These are phyloP conservation scores for Epizoanthus illoricatus DNA, from an alignment of 92 coral and sea anemone species.

Conservation along the genomic window DNA sequence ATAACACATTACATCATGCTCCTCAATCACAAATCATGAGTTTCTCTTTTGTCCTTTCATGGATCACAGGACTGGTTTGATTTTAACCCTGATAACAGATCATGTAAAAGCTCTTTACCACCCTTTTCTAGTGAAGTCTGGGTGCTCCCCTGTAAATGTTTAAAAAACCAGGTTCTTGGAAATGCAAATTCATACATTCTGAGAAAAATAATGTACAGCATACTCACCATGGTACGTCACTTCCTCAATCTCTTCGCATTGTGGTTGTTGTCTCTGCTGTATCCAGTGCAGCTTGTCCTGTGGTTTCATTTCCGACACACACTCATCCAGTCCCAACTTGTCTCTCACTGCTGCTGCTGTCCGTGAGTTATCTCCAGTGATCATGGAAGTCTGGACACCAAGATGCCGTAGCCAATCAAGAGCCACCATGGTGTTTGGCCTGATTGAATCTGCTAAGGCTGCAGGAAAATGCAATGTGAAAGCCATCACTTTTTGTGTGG, in stretches of 20 bases:
- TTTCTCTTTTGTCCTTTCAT: too few relatives aligned
- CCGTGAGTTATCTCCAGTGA: conserved; percentile 95
- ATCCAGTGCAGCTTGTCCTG: conserved; percentile 92
- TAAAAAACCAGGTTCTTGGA: too few relatives aligned
- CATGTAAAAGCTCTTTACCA: too few relatives aligned
- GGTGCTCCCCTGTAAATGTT: too few relatives aligned
- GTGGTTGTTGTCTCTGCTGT: conserved; percentile 52
- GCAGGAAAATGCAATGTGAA: not conserved
- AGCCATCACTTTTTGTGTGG: too few relatives aligned
- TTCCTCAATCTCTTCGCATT: not conserved
- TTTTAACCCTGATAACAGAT: too few relatives aligned
- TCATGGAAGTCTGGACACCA: conserved; percentile 93
- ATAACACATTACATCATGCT: too few relatives aligned
- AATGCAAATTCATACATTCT: not conserved
- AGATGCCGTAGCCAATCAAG: conserved; percentile 79
- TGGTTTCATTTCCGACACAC: conserved; percentile 96
- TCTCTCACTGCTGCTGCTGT: conserved; percentile 94
- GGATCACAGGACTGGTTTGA: too few relatives aligned
- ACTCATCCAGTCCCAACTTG: conserved; percentile 77
- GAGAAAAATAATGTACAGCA: not conserved
- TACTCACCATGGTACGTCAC: not conserved
- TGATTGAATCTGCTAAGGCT: conserved; percentile 92
- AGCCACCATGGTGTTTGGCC: conserved; percentile 67
- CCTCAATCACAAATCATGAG: too few relatives aligned
- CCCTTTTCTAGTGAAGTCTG: too few relatives aligned